phyloP scores from a whole-genome alignment of 1,140 invertebrate genomes.

The Ostrea denselamellosa region DNA sequence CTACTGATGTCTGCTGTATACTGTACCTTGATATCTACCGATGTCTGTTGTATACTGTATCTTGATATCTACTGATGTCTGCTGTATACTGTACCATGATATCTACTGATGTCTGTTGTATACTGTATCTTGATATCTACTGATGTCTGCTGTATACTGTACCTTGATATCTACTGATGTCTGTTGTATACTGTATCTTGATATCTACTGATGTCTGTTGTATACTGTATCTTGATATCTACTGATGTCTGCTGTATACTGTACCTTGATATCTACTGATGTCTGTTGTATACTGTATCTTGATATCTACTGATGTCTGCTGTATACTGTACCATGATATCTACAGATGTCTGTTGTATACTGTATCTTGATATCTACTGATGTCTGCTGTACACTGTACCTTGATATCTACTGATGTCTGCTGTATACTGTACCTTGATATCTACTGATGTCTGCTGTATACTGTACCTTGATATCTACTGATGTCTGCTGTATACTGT shows the following conservation, averaged over 20 bases:
- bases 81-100: neutral
- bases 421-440: too few relatives aligned
- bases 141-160: neutral
- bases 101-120: neutral
- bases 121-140: neutral
- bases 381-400: neutral
- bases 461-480: too few relatives aligned
- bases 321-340: constrained; percentile 81
- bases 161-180: neutral
- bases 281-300: neutral
- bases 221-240: neutral
- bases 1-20: neutral
- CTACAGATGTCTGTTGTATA: constrained; percentile 83
- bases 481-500: too few relatives aligned
- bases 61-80: neutral
- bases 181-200: too few relatives aligned
- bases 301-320: neutral
- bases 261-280: neutral
- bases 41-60: neutral
- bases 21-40: neutral
- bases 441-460: too few relatives aligned
- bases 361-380: neutral
- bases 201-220: constrained; percentile 83
- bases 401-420: too few relatives aligned
- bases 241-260: neutral